A percentile compares a stretch with the other conserved stretches of the same genome.
Evolutionary conservation across 2,797 vertebrate genomes (phyloP).

Genomic region (Dallia pectoralis): DNA sequence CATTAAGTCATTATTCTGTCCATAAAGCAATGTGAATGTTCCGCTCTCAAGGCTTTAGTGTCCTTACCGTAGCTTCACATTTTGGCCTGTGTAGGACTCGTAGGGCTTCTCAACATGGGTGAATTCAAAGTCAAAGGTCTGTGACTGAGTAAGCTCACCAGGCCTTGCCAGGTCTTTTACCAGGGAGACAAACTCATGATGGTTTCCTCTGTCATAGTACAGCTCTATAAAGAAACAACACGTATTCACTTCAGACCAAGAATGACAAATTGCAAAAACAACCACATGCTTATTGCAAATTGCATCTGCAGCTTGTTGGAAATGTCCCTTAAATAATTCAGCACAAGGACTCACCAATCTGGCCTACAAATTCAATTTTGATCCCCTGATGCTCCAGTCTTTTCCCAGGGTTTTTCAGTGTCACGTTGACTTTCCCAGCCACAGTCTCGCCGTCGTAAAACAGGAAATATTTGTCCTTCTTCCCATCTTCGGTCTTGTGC

Average conservation of each 20-base stretch:
- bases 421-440: slow-evolving; percentile 89
- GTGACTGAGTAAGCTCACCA: slow-evolving; percentile 92
- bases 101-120: slow-evolving; percentile 98
- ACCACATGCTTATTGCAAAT: not conserved
- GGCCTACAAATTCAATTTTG: slow-evolving; percentile 97
- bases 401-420: slow-evolving; percentile 91
- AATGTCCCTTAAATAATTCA: not conserved
- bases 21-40: slow-evolving; percentile 9
- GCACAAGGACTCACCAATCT: slow-evolving; percentile 84
- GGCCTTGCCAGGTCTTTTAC: slow-evolving; percentile 96
- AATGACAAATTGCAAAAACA: not conserved
- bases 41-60: not conserved
- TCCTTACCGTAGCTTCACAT: slow-evolving; percentile 91
- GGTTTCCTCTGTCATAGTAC: slow-evolving; percentile 97
- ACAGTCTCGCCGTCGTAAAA: slow-evolving; percentile 97
- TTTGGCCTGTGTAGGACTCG: slow-evolving; percentile 97
- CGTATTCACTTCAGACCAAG: not conserved
- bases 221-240: slow-evolving; percentile 75
- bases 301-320: not conserved
- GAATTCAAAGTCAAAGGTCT: slow-evolving; percentile 98
- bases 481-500: slow-evolving; percentile 93
- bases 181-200: slow-evolving; percentile 97
- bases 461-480: slow-evolving; percentile 95
- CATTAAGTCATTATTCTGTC: slow-evolving; percentile 5
- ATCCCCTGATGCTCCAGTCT: slow-evolving; percentile 96